These are phyloP conservation scores for Paradisaea rubra DNA, from an alignment of 2,113 vertebrate genomes.

Conservation along the genomic window DNA sequence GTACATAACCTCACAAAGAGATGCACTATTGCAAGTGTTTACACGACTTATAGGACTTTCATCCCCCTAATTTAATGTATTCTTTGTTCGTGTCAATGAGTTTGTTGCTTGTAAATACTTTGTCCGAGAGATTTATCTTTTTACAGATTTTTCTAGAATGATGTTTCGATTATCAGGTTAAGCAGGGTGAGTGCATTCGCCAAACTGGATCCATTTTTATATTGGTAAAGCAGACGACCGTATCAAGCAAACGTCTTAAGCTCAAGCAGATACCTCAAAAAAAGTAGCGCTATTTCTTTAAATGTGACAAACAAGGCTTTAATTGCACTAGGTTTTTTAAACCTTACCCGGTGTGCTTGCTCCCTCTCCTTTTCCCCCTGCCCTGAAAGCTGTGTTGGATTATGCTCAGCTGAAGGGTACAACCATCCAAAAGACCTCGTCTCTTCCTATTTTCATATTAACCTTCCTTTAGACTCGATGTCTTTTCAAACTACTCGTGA, in stretches of 20 bases:
- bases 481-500: conserved; percentile 69
- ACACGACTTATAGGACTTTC: conserved; percentile 67
- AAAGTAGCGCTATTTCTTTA: conserved; percentile 39
- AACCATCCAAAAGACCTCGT: neutral
- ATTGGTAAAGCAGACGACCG: conserved; percentile 15
- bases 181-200: conserved; percentile 67
- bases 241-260: conserved; percentile 16
- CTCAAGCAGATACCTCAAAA: conserved; percentile 65
- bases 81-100: conserved; percentile 64
- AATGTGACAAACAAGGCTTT: conserved; percentile 52
- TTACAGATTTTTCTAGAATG: conserved; percentile 79
- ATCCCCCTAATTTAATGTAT: conserved; percentile 76
- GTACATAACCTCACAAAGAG: conserved; percentile 58
- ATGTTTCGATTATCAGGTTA: conserved; percentile 64
- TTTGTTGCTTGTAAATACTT: conserved; percentile 79
- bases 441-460: conserved; percentile 31
- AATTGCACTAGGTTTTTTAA: conserved; percentile 70
- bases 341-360: conserved; percentile 36
- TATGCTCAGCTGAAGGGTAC: conserved; percentile 8
- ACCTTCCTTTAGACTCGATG: conserved; percentile 61
- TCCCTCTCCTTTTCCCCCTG: neutral
- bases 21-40: conserved; percentile 77
- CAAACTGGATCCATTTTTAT: conserved; percentile 68
- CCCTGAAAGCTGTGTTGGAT: conserved; percentile 2
- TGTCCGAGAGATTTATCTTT: conserved; percentile 81